A percentile compares a stretch with the other conserved stretches of the same genome.
These are phyloP conservation scores for Leptinotarsa juncta DNA, from an alignment of 2,888 invertebrate genomes.

Conservation along the genomic window DNA sequence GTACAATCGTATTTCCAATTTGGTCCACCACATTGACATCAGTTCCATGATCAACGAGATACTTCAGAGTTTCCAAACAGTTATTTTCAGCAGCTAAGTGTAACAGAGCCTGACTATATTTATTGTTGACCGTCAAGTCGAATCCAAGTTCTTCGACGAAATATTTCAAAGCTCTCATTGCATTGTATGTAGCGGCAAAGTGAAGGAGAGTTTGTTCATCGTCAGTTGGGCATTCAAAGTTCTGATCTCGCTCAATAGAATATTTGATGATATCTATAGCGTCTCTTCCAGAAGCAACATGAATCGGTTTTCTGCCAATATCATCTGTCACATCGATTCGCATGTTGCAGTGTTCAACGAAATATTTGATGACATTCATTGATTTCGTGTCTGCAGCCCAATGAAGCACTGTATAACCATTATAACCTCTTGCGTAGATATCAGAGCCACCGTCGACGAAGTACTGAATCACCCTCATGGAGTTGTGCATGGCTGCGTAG, in stretches of 20 bases:
- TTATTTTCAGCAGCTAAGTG: slow-evolving; percentile 22
- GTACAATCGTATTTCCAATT: slow-evolving; percentile 13
- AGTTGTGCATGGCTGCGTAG: neutral
- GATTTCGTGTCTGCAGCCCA: slow-evolving; percentile 9
- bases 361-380: slow-evolving; percentile 20
- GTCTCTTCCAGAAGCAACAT: slow-evolving; percentile 22
- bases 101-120: neutral
- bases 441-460: neutral
- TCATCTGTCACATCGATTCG: neutral
- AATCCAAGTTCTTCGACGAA: slow-evolving; percentile 12
- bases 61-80: slow-evolving; percentile 1
- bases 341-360: neutral
- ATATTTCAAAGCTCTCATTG: slow-evolving; percentile 19
- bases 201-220: neutral
- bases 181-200: slow-evolving; percentile 11
- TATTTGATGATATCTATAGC: slow-evolving; percentile 20
- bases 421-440: neutral
- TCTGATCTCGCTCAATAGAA: neutral
- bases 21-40: slow-evolving; percentile 1
- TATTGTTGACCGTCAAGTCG: neutral
- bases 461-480: neutral
- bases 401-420: neutral
- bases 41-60: slow-evolving; percentile 16
- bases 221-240: neutral
- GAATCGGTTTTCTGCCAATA: slow-evolving; percentile 3